Conservation (phyloP, 2,113 vertebrate genomes). For the Chrysochloris asiatica region DNA sequence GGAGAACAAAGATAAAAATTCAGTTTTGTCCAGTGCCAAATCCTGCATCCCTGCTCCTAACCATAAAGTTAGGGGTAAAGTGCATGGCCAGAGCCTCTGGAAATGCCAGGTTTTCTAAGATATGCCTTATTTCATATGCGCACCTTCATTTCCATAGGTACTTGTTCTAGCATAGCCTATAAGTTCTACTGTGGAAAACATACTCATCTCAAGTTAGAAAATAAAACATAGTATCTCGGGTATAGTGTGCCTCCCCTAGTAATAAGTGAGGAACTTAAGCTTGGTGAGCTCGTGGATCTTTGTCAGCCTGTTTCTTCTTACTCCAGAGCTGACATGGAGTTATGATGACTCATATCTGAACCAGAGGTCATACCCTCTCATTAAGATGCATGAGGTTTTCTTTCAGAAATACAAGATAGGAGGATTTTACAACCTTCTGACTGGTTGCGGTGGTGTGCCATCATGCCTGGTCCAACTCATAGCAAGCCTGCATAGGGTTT, state of each 20-base stretch:
- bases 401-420: background rate
- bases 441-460: too few species aligned
- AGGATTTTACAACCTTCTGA: background rate
- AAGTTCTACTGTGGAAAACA: background rate
- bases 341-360: background rate
- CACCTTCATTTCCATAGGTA: background rate
- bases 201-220: background rate
- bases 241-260: background rate
- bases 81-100: background rate
- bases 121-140: background rate
- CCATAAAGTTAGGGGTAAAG: too few species aligned
- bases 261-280: background rate
- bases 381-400: background rate
- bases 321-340: background rate
- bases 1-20: background rate
- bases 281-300: background rate
- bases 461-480: too few species aligned
- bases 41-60: background rate
- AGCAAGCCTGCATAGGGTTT: too few species aligned
- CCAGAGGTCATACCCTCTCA: background rate
- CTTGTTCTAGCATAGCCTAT: background rate
- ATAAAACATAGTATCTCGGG: too few species aligned
- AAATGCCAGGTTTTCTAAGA: background rate
- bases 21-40: background rate
- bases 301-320: background rate